Evolutionary conservation across 2,113 vertebrate species (phyloP), one percentile per base, ranked within the genome.

Genomic region (Panurus biarmicus): DNA sequence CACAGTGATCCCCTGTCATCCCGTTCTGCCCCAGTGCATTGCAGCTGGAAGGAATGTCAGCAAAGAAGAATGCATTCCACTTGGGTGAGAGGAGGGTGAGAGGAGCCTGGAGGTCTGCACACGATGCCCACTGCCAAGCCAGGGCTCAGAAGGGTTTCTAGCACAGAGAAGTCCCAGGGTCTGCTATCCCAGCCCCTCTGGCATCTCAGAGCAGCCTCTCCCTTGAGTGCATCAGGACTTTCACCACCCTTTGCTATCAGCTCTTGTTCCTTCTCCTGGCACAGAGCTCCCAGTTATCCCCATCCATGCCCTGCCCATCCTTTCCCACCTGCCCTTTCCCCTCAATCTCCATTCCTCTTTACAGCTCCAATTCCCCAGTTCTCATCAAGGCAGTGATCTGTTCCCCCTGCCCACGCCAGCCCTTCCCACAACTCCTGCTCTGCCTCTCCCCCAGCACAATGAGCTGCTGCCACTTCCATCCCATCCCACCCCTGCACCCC

Each of bases 271-370:
- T 74, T 33, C 36, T 91, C 18, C 75, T 76, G 64, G 35, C 19
- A 40, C 12, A 10, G 10, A 40, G 40, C 40, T n/a, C 40, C 40
- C 40, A 40, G 40, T 40, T 40, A 40, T 40, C 12, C 40, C 40
- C 25, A 20, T 19, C 10, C 0, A 0, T 36, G 24, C 70, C 70
- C 64, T 12, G 3, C 38, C 38, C 14, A 36, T 25, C 36, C 12
- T 71, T 65, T 61, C 58, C 23, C 35, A n/a, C 15, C 28, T 24
- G 10, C 50, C 23, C 35, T 76, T 85, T 79, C 51, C 69, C 71
- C 67, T 69, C 62, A 36, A 78, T 62, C 11, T 36, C 8, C 38
- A 16, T 40, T 81, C 35, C 60, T n/a, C n/a, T n/a, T n/a, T n/a
- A n/a, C 35, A n/a, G 2, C 44, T n/a, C 12, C 31, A 53, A 61